Conservation (phyloP, 2,797 vertebrate genomes). For the Uromys caudimaculatus region DNA sequence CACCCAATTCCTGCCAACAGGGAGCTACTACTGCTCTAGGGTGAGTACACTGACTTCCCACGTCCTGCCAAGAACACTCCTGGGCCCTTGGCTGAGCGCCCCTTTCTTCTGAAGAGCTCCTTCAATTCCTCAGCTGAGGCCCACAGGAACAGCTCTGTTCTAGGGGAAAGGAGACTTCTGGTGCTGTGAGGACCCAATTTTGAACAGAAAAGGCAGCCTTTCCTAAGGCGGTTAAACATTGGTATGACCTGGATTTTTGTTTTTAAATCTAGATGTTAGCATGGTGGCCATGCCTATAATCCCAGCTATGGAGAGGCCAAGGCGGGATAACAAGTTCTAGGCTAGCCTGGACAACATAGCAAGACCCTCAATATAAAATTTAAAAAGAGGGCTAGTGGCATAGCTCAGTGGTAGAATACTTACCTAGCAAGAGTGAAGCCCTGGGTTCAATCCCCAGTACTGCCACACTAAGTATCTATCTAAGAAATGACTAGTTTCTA, state of each 20-base stretch:
- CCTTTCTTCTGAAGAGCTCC: slow-evolving; percentile 29
- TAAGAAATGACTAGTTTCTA: slow-evolving; percentile 56
- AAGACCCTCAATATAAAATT: not conserved
- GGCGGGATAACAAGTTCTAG: not conserved
- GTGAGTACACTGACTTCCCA: not conserved
- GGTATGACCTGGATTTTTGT: not conserved
- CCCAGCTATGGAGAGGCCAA: not conserved
- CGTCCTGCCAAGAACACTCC: not conserved
- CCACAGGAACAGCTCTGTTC: not conserved
- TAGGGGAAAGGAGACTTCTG: slow-evolving; percentile 24
- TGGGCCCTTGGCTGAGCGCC: not conserved
- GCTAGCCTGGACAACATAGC: not conserved
- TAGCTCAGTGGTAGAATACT: not conserved
- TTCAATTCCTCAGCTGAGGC: not conserved
- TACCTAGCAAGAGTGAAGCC: not conserved
- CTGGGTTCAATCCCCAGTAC: not conserved
- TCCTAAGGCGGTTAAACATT: slow-evolving; percentile 67
- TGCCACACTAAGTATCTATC: not conserved
- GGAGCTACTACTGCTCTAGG: not conserved
- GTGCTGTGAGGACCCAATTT: slow-evolving; percentile 59
- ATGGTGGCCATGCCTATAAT: not conserved
- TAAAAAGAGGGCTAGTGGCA: not conserved
- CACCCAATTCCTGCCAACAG: not conserved
- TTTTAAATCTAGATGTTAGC: not conserved
- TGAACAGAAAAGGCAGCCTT: slow-evolving; percentile 32